Conservation (phyloP, 2,113 vertebrate species). For the Aplodontia rufa region DNA sequence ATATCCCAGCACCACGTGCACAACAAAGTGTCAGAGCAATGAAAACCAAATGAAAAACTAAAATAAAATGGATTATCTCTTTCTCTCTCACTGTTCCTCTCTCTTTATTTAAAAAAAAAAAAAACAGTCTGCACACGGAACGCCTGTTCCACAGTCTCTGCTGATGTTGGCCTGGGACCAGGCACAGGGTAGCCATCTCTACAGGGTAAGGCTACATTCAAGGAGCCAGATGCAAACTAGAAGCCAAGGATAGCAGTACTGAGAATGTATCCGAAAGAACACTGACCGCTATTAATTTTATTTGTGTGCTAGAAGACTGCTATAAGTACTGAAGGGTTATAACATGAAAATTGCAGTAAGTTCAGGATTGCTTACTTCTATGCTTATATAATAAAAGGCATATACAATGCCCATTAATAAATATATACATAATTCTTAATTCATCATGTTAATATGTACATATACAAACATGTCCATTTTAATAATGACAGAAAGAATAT, state of each 20-base stretch:
- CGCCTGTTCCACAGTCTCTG: not conserved
- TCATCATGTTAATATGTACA: not conserved
- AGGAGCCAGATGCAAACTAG: not conserved
- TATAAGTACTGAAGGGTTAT: not conserved
- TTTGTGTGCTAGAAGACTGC: constrained; percentile 4
- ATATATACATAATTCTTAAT: not conserved
- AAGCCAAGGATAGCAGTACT: not conserved
- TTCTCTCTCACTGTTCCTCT: too few relatives aligned
- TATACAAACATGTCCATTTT: constrained; percentile 11
- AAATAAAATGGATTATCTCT: too few relatives aligned
- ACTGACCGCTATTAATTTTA: not conserved
- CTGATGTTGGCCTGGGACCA: not conserved
- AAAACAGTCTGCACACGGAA: too few relatives aligned
- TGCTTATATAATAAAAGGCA: constrained; percentile 22
- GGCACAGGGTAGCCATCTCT: not conserved
- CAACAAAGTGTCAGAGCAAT: too few relatives aligned
- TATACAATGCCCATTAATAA: not conserved
- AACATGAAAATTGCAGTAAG: constrained; percentile 13
- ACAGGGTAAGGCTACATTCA: not conserved
- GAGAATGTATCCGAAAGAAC: constrained; percentile 2
- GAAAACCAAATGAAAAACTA: too few relatives aligned
- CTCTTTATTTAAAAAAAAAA: too few relatives aligned
- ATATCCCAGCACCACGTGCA: too few relatives aligned
- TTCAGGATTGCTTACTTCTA: constrained; percentile 14
- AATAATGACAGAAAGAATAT: not conserved